phyloP scores from a whole-genome alignment of 1,140 invertebrate species.

The Acromyrmex echinatior region DNA sequence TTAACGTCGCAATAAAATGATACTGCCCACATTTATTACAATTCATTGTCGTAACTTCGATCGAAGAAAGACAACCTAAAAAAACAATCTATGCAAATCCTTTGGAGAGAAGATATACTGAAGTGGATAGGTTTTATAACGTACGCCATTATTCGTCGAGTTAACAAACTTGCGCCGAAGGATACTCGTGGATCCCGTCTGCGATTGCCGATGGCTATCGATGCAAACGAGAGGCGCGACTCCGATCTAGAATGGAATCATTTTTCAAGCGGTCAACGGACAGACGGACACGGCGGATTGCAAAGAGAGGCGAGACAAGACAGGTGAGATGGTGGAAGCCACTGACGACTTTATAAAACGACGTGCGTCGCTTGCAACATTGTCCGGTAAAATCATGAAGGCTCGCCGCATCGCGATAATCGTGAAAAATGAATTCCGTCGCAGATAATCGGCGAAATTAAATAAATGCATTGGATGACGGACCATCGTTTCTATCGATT shows the following conservation, averaged over 20 bases:
- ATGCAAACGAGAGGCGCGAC: conserved; percentile 58
- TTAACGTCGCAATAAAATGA: not conserved
- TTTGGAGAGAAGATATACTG: conserved; percentile 13
- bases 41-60: conserved; percentile 24
- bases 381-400: conserved; percentile 60
- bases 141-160: conserved; percentile 46
- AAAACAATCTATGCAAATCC: conserved; percentile 2
- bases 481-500: conserved; percentile 67
- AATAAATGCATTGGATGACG: conserved; percentile 62
- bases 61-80: not conserved
- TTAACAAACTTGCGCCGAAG: conserved; percentile 56
- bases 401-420: conserved; percentile 70
- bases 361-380: conserved; percentile 26
- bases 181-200: conserved; percentile 27
- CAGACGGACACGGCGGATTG: not conserved
- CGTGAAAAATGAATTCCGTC: conserved; percentile 71
- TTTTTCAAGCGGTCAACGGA: conserved; percentile 53
- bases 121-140: conserved; percentile 4
- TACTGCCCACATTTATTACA: not conserved
- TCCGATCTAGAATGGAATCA: conserved; percentile 62
- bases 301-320: not conserved
- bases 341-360: conserved; percentile 73
- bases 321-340: not conserved
- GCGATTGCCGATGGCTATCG: conserved; percentile 50
- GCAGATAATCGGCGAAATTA: conserved; percentile 72